Evolutionary conservation across 2,113 vertebrate genomes (phyloP).

Genomic region (Spheniscus mendiculus): DNA sequence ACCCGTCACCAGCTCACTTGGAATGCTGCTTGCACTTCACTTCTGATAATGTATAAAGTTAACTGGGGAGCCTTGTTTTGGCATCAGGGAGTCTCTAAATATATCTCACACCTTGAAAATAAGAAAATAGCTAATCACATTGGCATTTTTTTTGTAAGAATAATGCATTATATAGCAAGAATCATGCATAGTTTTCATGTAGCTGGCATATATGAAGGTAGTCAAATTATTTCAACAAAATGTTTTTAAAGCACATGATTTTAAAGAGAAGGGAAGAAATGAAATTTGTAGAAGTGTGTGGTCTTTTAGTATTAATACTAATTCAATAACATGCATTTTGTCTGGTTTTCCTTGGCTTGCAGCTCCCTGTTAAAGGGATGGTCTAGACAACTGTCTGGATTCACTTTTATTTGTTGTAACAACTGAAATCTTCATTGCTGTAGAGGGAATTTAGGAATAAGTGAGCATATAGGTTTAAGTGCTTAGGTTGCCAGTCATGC

Average conservation of each 20-base stretch:
- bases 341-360: neutral
- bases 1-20: neutral
- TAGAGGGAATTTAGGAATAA: neutral
- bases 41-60: neutral
- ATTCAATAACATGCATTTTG: neutral
- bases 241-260: neutral
- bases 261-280: neutral
- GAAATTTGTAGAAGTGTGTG: neutral
- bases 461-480: neutral
- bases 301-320: neutral
- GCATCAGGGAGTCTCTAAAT: neutral
- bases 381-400: neutral
- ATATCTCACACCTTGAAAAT: neutral
- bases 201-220: neutral
- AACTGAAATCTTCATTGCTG: neutral
- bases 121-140: neutral
- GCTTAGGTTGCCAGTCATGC: neutral
- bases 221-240: neutral
- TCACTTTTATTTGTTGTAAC: neutral
- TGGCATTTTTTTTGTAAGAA: neutral
- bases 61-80: slow-evolving; percentile 4
- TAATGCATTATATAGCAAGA: neutral
- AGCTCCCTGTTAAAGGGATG: neutral
- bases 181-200: neutral
- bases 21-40: neutral